Percentiles rank a stretch among this genome's conserved stretches.
phyloP scores from a whole-genome alignment of 2,797 vertebrate genomes.

The Morelia viridis region DNA sequence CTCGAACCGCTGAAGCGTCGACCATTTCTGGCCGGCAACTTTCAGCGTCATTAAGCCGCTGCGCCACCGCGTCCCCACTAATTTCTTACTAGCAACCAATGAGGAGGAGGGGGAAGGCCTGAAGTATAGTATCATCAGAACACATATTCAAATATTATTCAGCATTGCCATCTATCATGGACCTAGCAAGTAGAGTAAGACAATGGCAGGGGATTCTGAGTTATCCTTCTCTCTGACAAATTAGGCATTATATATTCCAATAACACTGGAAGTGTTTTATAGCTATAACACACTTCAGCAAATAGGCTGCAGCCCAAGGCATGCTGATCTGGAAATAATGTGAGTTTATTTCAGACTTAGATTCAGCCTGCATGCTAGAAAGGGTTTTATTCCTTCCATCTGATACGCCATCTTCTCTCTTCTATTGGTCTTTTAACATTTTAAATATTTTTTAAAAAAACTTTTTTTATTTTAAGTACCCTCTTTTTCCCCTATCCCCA shows the following conservation, averaged over 20 bases:
- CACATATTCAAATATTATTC: background rate
- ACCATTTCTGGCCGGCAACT: too few species aligned
- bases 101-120: background rate
- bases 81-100: background rate
- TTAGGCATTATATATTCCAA: background rate
- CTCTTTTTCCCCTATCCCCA: background rate
- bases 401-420: conserved; percentile 9
- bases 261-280: background rate
- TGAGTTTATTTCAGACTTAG: background rate
- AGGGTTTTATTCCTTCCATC: background rate
- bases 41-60: too few species aligned
- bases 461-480: background rate
- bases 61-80: too few species aligned
- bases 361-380: background rate
- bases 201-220: background rate
- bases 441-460: background rate
- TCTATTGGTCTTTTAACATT: background rate
- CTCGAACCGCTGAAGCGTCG: too few species aligned
- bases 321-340: background rate
- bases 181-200: background rate
- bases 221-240: background rate
- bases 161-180: background rate
- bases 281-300: background rate
- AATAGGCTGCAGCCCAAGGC: background rate
- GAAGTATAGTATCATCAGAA: background rate